phyloP scores from a whole-genome alignment of 2,888 invertebrate genomes.

The Coenonympha arcania region DNA sequence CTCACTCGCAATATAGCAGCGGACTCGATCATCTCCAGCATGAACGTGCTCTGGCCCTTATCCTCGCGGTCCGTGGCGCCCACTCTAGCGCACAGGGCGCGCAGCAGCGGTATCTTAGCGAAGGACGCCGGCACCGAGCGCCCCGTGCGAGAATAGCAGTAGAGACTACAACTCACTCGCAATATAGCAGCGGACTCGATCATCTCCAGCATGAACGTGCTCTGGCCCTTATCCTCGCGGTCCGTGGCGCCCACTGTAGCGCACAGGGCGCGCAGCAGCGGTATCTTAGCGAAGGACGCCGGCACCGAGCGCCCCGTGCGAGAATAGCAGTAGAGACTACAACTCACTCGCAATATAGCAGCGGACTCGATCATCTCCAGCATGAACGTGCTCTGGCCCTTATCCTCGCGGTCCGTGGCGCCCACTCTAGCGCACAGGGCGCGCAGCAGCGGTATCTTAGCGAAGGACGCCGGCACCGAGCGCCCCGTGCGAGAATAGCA shows the following conservation, averaged over 20 bases:
- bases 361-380: conserved; percentile 98
- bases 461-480: conserved; percentile 88
- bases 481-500: conserved; percentile 96
- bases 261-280: conserved; percentile 86
- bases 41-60: conserved; percentile 97
- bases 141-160: conserved; percentile 97
- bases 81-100: conserved; percentile 90
- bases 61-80: conserved; percentile 93
- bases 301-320: conserved; percentile 95
- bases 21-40: conserved; percentile 98
- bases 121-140: conserved; percentile 88
- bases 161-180: too few species aligned
- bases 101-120: conserved; percentile 86
- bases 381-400: conserved; percentile 99
- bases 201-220: conserved; percentile 99
- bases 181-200: conserved; percentile 94
- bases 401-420: conserved; percentile 89
- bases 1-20: conserved; percentile 91
- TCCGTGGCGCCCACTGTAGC: conserved; percentile 96
- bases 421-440: conserved; percentile 93
- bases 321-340: too few species aligned
- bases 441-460: conserved; percentile 86
- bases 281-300: conserved; percentile 83
- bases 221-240: conserved; percentile 89
- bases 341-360: conserved; percentile 89